Base-by-base conservation (phyloP, 1,140 invertebrate species). In the Temnothorax longispinosus region DNA sequence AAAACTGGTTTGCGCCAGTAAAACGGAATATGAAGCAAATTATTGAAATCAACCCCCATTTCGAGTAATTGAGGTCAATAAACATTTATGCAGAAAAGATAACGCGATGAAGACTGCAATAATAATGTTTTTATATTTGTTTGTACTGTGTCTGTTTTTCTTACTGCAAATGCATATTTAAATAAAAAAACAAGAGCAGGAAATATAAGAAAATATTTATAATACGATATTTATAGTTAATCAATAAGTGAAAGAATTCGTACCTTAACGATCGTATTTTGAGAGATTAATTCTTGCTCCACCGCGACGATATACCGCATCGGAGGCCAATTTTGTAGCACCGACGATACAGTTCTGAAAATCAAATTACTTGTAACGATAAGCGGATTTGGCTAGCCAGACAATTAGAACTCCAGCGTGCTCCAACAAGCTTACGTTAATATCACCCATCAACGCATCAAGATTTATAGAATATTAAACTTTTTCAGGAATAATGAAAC, bases 301-400 rank as follows among this genome's bases (percentile, higher is more conserved):
- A 96, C 95, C 0, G 96, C 96, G 13, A 96, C 91, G 56, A 96
- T 95, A 86, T 96, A 96, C 2, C 94, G 92, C 27, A 77, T 32
- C 10, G 67, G 8, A 18, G 93, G 93, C 92, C 92, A 94, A 47
- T 89, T 95, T 95, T 88, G 92, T 93, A 87, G 92, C 92, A 92
- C 94, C 2, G 62, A 84, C 8, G 74, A 35, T 7, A 94, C 71
- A 41, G 91, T 87, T 32, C 93, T 94, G 69, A 62, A 84, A 84
- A 84, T 84, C 15, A 71, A 71, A 81, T 81, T 72, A 56, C 21
- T 35, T 50, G 58, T 65, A 78, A 78, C 65, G 15, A 5, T 81
- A 78, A 54, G 38, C 78, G 65, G 47, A 71, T 81, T 41, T 58
- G 38, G 21, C 32, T 41, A 71, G n/a, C 21, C 50, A 38, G 7